These are phyloP conservation scores for Suncus etruscus DNA, from an alignment of 2,113 vertebrate genomes.

Conservation along the genomic window DNA sequence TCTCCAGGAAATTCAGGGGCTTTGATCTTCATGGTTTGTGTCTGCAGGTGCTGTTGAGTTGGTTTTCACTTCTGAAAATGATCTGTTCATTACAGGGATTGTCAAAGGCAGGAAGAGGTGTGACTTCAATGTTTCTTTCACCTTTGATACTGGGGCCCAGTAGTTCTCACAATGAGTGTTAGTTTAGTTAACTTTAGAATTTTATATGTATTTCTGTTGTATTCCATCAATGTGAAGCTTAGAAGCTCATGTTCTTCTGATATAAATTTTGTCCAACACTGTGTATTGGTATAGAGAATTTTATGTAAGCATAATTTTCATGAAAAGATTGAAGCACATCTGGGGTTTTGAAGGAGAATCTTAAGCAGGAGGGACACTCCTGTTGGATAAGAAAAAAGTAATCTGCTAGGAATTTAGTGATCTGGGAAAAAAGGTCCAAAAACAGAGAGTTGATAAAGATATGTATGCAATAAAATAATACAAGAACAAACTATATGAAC, in stretches of 20 bases:
- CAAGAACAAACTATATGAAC: background rate
- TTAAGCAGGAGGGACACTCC: background rate
- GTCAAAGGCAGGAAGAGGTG: background rate
- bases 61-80: background rate
- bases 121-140: slow-evolving; percentile 9
- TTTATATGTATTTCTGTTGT: background rate
- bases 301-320: background rate
- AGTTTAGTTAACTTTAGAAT: background rate
- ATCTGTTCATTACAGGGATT: background rate
- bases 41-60: background rate
- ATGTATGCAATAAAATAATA: background rate
- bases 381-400: background rate
- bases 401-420: background rate
- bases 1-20: background rate
- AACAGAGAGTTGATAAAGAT: background rate
- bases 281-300: slow-evolving; percentile 36
- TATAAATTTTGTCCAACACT: slow-evolving; percentile 1
- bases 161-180: background rate
- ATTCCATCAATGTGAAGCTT: background rate
- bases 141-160: slow-evolving; percentile 43
- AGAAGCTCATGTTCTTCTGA: background rate
- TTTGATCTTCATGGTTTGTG: background rate
- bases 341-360: slow-evolving; percentile 17
- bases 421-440: background rate
- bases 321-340: slow-evolving; percentile 1